Evolutionary conservation across 2,113 vertebrate genomes (phyloP).

Genomic region (Lepisosteus osseus): DNA sequence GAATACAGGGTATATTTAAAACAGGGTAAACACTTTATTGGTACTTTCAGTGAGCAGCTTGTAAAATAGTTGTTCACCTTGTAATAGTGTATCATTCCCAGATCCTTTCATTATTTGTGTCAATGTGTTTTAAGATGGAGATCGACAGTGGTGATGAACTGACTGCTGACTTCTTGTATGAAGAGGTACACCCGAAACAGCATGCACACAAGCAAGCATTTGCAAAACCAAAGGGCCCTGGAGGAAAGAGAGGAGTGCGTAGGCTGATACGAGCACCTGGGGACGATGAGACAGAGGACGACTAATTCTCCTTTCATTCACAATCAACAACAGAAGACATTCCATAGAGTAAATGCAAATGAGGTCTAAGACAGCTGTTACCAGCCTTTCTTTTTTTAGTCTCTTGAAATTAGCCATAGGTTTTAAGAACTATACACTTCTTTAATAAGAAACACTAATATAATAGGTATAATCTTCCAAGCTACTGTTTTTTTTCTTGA

Average conservation of each 20-base stretch:
- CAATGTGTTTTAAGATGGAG: constrained; percentile 72
- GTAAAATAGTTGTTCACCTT: background rate
- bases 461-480: too few relatives aligned
- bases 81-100: background rate
- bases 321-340: too few relatives aligned
- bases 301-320: constrained; percentile 26
- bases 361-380: too few relatives aligned
- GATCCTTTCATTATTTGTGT: background rate
- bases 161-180: constrained; percentile 89
- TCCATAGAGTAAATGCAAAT: too few relatives aligned
- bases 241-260: constrained; percentile 84
- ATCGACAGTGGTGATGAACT: constrained; percentile 92
- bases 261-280: constrained; percentile 82
- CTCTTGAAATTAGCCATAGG: too few relatives aligned
- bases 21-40: too few relatives aligned
- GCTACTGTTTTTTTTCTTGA: too few relatives aligned
- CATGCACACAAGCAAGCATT: constrained; percentile 92
- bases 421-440: too few relatives aligned
- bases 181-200: constrained; percentile 95
- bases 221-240: constrained; percentile 90
- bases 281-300: constrained; percentile 70
- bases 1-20: too few relatives aligned
- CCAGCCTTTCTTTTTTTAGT: too few relatives aligned
- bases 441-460: too few relatives aligned
- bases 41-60: too few relatives aligned